These are phyloP conservation scores for Drosophila bifasciata DNA, from an alignment of 1,140 invertebrate genomes.

Conservation along the genomic window DNA sequence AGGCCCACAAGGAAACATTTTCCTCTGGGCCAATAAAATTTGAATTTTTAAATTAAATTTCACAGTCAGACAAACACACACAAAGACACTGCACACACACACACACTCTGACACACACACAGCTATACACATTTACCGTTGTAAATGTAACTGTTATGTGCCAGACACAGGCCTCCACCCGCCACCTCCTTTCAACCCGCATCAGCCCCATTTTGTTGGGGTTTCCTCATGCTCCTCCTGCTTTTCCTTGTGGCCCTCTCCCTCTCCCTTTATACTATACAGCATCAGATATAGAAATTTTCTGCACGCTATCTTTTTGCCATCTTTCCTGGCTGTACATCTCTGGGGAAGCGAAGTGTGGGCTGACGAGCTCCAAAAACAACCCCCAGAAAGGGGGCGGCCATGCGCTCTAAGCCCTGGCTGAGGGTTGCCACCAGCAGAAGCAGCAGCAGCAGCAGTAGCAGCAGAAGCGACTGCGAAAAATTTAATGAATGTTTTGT, in stretches of 20 bases:
- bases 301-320: constrained; percentile 73
- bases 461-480: constrained; percentile 52
- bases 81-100: background rate
- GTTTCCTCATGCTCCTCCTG: constrained; percentile 8
- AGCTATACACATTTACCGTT: constrained; percentile 20
- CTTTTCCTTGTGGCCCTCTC: constrained; percentile 5
- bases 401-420: constrained; percentile 49
- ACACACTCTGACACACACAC: too few species aligned
- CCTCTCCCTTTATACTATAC: constrained; percentile 17
- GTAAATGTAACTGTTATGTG: constrained; percentile 73
- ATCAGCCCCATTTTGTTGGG: constrained; percentile 33
- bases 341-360: constrained; percentile 4
- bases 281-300: constrained; percentile 82
- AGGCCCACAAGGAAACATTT: background rate
- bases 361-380: constrained; percentile 61
- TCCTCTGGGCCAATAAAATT: constrained; percentile 55
- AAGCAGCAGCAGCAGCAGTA: constrained; percentile 13
- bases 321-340: constrained; percentile 63
- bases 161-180: constrained; percentile 49
- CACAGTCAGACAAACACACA: constrained; percentile 35
- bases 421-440: constrained; percentile 57
- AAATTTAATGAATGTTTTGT: constrained; percentile 83
- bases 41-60: constrained; percentile 83
- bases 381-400: constrained; percentile 65
- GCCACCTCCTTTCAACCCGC: background rate